A percentile compares a stretch with the other conserved stretches of the same genome.
phyloP scores from a whole-genome alignment of 2,113 vertebrate species.

The Pseudopodoces humilis region DNA sequence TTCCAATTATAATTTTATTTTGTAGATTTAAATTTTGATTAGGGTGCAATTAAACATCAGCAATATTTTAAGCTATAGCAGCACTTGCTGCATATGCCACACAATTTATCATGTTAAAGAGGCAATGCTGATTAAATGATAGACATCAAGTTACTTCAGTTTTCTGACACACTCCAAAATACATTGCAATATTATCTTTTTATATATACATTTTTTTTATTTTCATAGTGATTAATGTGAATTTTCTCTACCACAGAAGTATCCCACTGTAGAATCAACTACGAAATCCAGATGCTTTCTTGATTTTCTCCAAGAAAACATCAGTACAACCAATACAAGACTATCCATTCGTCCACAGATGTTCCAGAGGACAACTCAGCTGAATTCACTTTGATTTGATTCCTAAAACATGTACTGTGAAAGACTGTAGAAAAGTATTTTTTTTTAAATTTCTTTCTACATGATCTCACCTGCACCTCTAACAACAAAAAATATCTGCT shows the following conservation, averaged over 20 bases:
- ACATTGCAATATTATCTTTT: neutral
- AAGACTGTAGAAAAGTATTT: neutral
- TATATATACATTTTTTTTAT: neutral
- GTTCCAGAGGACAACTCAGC: neutral
- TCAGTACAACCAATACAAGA: neutral
- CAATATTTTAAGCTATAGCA: neutral
- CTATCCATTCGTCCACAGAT: rapidly evolving
- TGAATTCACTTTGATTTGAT: neutral
- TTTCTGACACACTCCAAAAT: neutral
- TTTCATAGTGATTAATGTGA: neutral
- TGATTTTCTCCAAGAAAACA: neutral
- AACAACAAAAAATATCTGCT: neutral
- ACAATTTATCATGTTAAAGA: neutral
- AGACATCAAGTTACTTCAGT: neutral
- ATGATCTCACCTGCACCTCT: neutral
- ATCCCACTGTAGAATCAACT: neutral
- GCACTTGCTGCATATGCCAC: neutral
- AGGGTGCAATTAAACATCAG: neutral
- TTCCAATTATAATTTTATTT: neutral
- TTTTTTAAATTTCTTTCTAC: neutral
- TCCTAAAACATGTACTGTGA: neutral
- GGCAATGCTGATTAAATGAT: neutral
- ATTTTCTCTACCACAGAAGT: neutral
- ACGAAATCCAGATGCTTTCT: neutral
- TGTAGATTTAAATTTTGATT: neutral